Conservation (phyloP, 2,797 vertebrate species). For the Poecilia wingei region DNA sequence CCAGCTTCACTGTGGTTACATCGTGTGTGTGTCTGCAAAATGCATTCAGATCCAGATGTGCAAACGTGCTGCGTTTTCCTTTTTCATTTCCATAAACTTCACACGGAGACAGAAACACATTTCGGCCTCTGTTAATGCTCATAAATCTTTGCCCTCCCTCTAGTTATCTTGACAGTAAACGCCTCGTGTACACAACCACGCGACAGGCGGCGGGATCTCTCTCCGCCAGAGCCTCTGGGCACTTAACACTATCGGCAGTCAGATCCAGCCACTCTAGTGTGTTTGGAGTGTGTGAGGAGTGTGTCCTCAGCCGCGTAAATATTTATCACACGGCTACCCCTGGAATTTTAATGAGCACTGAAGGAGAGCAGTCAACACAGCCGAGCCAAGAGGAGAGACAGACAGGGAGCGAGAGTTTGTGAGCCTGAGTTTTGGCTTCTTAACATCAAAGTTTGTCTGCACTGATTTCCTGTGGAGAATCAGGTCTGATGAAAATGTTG, state of each 20-base stretch:
- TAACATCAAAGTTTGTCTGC: conserved; percentile 21
- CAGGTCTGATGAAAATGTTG: conserved; percentile 13
- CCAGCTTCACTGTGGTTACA: conserved; percentile 67
- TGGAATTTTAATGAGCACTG: conserved; percentile 78
- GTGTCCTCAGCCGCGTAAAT: conserved; percentile 74
- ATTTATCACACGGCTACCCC: conserved; percentile 73
- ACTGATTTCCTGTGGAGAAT: conserved; percentile 28
- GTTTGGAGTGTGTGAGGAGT: conserved; percentile 76
- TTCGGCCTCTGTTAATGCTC: conserved; percentile 26
- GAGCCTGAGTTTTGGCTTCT: conserved; percentile 26
- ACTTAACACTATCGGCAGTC: conserved; percentile 67
- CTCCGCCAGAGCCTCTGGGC: conserved; percentile 50
- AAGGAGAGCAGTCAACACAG: conserved; percentile 67
- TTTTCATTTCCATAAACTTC: conserved; percentile 71
- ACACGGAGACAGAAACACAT: conserved; percentile 47
- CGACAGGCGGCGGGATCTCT: conserved; percentile 30
- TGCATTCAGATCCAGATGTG: conserved; percentile 64
- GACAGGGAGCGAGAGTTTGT: conserved; percentile 33
- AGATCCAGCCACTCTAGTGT: conserved; percentile 65
- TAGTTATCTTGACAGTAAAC: conserved; percentile 68
- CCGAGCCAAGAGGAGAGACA: conserved; percentile 12
- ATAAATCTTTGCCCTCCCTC: conserved; percentile 44
- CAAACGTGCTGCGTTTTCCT: conserved; percentile 54
- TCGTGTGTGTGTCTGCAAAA: conserved; percentile 29
- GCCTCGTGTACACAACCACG: conserved; percentile 50